Conservation (phyloP, 2,113 vertebrate genomes). For the Leucoraja erinaceus region DNA sequence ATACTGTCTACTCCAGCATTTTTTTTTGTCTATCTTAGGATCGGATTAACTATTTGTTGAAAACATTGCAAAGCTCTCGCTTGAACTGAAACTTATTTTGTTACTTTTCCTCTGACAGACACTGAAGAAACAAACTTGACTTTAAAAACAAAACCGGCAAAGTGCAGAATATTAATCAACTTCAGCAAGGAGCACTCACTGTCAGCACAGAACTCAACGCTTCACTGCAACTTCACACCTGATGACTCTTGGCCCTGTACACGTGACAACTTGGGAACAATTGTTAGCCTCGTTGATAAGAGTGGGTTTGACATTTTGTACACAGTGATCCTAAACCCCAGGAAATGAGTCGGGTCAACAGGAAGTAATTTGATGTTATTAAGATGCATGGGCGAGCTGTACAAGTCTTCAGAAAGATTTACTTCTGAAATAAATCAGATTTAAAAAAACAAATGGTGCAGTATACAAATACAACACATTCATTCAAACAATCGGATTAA, state of each 20-base stretch:
- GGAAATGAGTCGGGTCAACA: conserved; percentile 21
- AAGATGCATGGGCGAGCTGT: not conserved
- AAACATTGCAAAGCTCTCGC: not conserved
- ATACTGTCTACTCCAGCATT: too few relatives aligned
- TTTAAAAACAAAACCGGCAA: not conserved
- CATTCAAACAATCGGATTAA: not conserved
- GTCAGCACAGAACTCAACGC: not conserved
- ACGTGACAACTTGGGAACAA: not conserved
- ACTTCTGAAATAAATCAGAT: conserved; percentile 4
- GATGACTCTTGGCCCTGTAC: not conserved
- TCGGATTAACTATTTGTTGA: not conserved
- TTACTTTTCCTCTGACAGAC: not conserved
- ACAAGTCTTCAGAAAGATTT: not conserved
- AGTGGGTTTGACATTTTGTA: not conserved
- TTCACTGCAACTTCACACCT: not conserved
- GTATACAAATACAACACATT: not conserved
- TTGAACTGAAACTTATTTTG: not conserved
- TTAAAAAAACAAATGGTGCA: not conserved
- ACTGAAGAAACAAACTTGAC: not conserved
- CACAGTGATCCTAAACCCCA: not conserved
- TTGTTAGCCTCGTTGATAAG: not conserved
- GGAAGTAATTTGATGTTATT: conserved; percentile 21
- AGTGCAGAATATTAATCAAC: not conserved
- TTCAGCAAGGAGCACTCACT: not conserved
- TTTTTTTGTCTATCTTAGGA: too few relatives aligned